Conservation (phyloP, 2,113 vertebrate species). For the Phodopus roborovskii region DNA sequence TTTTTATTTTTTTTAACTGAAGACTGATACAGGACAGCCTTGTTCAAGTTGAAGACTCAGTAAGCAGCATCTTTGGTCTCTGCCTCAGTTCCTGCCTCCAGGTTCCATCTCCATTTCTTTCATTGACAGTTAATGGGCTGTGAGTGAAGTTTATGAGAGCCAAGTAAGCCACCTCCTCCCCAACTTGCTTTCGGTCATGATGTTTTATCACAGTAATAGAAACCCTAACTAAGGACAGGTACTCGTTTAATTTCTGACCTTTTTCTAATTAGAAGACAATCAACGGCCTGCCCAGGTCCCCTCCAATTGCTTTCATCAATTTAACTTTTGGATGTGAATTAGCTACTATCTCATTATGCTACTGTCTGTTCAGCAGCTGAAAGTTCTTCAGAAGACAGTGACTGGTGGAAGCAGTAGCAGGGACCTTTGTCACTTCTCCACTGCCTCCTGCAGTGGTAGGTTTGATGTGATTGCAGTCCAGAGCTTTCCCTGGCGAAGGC, state of each 20-base stretch:
- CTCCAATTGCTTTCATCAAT: background rate
- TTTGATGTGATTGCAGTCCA: background rate
- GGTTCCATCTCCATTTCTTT: background rate
- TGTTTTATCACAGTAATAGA: background rate
- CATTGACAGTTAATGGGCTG: background rate
- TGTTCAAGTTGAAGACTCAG: background rate
- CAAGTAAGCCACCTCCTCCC: background rate
- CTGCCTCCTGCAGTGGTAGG: background rate
- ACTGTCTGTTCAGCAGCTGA: background rate
- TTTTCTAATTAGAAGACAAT: slow-evolving; percentile 29
- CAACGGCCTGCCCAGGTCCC: background rate
- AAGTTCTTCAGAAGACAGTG: background rate
- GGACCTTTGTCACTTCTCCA: background rate
- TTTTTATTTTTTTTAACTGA: background rate
- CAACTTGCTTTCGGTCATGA: background rate
- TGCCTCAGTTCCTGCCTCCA: background rate
- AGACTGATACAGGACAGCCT: background rate
- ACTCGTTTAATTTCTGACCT: background rate
- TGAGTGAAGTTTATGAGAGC: background rate
- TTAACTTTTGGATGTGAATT: background rate
- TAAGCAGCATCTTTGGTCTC: background rate
- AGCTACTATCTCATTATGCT: background rate
- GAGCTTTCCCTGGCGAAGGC: too few relatives aligned
- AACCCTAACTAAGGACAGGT: background rate
- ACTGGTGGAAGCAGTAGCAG: background rate